phyloP scores from a whole-genome alignment of 2,888 invertebrate species.

The Caenorhabditis angaria region DNA sequence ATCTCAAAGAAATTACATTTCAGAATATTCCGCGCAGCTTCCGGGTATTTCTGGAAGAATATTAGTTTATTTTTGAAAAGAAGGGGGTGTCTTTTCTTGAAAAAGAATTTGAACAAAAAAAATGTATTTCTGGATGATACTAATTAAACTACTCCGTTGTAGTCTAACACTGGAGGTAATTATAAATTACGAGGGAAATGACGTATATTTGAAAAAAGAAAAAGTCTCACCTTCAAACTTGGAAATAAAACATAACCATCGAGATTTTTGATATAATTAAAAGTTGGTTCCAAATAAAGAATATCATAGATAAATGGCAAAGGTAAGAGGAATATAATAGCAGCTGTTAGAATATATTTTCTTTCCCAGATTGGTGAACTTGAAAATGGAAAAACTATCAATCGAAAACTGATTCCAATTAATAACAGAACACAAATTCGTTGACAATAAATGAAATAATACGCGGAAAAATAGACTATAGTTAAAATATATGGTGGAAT shows the following conservation, averaged over 20 bases:
- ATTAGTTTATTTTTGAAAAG: background rate
- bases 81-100: background rate
- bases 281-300: background rate
- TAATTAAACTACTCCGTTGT: background rate
- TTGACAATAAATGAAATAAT: constrained; percentile 13
- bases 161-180: too few relatives aligned
- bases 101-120: background rate
- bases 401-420: constrained; percentile 11
- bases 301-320: constrained; percentile 8
- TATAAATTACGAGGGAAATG: too few relatives aligned
- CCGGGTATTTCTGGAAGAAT: background rate
- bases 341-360: background rate
- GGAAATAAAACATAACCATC: constrained; percentile 9
- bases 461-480: background rate
- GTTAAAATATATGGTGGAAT: background rate
- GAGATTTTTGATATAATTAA: background rate
- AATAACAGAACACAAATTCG: constrained; percentile 6
- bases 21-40: background rate
- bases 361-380: constrained; percentile 12
- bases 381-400: constrained; percentile 17
- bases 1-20: constrained; percentile 10
- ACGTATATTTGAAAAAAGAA: too few relatives aligned
- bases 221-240: background rate
- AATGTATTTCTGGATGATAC: background rate
- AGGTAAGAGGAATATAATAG: constrained; percentile 5